A percentile compares a stretch with the other conserved stretches of the same genome.
Conservation (phyloP, 2,888 invertebrate species). For the Hemaris fuciformis region DNA sequence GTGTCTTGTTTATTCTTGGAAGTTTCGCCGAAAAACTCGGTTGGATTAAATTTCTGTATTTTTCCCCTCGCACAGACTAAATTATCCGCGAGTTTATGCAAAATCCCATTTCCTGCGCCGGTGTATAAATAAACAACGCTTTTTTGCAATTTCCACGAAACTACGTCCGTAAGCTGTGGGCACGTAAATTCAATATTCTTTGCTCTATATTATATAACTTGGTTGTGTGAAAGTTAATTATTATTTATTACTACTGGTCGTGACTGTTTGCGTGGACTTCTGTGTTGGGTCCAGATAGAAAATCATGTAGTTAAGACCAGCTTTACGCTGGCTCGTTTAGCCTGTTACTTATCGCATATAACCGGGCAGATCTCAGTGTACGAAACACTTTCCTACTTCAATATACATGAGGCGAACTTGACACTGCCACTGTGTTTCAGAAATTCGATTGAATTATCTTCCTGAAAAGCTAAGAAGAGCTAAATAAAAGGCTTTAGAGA, state of each 20-base stretch:
- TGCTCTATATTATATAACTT: background rate
- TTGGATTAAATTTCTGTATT: constrained; percentile 12
- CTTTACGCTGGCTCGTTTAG: too few species aligned
- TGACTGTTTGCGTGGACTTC: too few species aligned
- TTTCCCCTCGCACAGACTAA: constrained; percentile 12
- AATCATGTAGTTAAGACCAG: too few species aligned
- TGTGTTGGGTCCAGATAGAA: too few species aligned
- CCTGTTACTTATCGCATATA: too few species aligned
- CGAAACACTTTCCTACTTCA: too few species aligned
- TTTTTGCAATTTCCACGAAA: background rate
- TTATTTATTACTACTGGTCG: too few species aligned
- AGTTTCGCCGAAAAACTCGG: constrained; percentile 13
- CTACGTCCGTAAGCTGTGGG: background rate
- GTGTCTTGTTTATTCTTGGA: constrained; percentile 56
- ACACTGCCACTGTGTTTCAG: too few species aligned
- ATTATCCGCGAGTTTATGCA: constrained; percentile 11
- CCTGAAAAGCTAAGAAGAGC: background rate
- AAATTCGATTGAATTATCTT: too few species aligned
- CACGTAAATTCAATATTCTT: background rate
- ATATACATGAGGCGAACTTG: too few species aligned
- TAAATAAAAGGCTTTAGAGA: background rate
- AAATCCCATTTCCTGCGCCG: constrained; percentile 1
- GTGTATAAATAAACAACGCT: background rate
- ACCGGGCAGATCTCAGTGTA: too few species aligned
- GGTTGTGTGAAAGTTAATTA: background rate